phyloP scores from a whole-genome alignment of 1,140 invertebrate genomes.

The Drosophila rhopaloa region DNA sequence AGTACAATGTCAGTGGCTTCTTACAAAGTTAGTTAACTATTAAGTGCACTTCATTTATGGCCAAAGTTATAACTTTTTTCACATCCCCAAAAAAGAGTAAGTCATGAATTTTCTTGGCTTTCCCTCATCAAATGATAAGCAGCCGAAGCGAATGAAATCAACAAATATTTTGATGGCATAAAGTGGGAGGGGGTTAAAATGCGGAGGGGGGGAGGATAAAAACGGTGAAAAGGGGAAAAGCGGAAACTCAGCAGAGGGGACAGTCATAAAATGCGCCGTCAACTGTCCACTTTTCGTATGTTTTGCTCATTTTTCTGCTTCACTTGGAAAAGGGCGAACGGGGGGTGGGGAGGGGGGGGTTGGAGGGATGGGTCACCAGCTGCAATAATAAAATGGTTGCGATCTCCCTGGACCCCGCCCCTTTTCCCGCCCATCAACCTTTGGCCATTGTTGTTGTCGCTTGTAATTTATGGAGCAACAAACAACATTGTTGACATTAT shows the following conservation, averaged over 20 bases:
- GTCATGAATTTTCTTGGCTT: not conserved
- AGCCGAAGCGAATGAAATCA: constrained; percentile 39
- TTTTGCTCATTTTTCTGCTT: constrained; percentile 14
- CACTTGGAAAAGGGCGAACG: not conserved
- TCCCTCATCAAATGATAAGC: constrained; percentile 22
- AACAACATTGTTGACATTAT: constrained; percentile 80
- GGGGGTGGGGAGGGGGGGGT: not conserved
- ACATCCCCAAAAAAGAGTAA: not conserved
- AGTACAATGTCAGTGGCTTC: too few species aligned
- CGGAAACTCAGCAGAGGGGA: constrained; percentile 6
- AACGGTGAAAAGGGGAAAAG: not conserved
- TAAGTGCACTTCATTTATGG: not conserved
- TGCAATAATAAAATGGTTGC: constrained; percentile 66
- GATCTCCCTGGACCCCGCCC: constrained; percentile 1
- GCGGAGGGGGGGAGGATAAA: not conserved
- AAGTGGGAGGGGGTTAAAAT: not conserved
- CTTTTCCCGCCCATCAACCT: constrained; percentile 8
- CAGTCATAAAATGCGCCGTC: constrained; percentile 46
- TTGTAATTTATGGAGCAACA: constrained; percentile 78
- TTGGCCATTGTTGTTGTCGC: constrained; percentile 45
- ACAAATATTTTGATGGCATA: constrained; percentile 55
- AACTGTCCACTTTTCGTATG: constrained; percentile 43
- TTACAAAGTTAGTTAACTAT: not conserved
- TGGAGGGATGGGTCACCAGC: constrained; percentile 49
- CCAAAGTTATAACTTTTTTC: not conserved